Base-by-base conservation (phyloP, 2,797 vertebrate species). In the Falco novaeseelandiae region DNA sequence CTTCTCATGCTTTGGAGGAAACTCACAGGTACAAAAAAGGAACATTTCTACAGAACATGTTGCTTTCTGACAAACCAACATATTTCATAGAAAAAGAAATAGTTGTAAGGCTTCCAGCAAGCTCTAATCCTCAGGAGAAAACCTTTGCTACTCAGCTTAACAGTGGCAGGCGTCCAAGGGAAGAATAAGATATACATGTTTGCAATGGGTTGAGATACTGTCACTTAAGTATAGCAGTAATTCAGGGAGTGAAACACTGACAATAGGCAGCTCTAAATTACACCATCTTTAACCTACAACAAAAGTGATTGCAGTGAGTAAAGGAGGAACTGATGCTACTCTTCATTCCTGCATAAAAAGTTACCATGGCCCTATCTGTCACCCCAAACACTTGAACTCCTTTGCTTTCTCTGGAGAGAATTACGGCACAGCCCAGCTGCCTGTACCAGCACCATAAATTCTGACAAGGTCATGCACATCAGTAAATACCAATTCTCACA, bases 271-370 rank as follows among this genome's bases (percentile, higher is more conserved):
- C 42, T 91, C 59, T 77, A 86, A 94, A 89, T 92, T 74, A 90
- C 67, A 93, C 93, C 71, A 96, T 74, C 44, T 90, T 92, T 92
- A 95, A 96, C 48, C 61, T 93, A 81, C 58, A 32, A 27, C 58
- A 77, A 62, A 74, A 81, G 38, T 40, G 30, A 72, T 36, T 36
- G 9, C 20, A 55, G 19, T 69, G 34, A 83, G 42, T 74, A 90
- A 88, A 74, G n/a, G 27, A 72, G 21, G 91, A 34, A 78, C 11
- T 48, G 20, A 16, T 83, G 46, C 42, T 4, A 8, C 40, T 85
- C 19, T 46, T 91, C 57, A 52, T 51, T 65, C 44, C 42, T 87
- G 49, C 48, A 87, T n/a, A 11, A 79, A 73, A 72, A 89, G 73
- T 73, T 49, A 80, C 15, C 2, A 4, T 48, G 32, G 58, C 42